These are phyloP conservation scores for Tanaodytes sp. DNA, from an alignment of 2,888 invertebrate genomes.

Conservation along the genomic window DNA sequence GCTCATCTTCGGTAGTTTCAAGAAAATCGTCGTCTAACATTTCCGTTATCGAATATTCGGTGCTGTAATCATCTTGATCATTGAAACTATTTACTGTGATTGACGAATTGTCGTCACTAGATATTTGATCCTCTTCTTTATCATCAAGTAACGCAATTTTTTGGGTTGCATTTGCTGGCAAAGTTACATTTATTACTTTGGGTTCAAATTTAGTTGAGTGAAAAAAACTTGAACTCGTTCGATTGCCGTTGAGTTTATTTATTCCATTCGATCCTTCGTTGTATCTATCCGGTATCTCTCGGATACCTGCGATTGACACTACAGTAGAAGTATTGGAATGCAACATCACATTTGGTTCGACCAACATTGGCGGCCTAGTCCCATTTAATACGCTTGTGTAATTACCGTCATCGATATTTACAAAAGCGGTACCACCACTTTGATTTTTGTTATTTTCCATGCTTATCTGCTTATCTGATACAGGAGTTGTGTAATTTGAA, in stretches of 20 bases:
- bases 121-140: constrained; percentile 52
- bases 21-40: constrained; percentile 61
- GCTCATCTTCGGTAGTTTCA: constrained; percentile 62
- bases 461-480: constrained; percentile 20
- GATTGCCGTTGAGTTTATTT: no score
- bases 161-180: no score
- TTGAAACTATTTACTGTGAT: constrained; percentile 40
- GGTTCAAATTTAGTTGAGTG: no score
- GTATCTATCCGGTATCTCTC: no score
- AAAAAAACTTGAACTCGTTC: no score
- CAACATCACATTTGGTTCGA: constrained; percentile 55
- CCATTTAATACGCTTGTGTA: constrained; percentile 12
- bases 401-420: no score
- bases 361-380: constrained; percentile 11
- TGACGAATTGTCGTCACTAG: constrained; percentile 54
- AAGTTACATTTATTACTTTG: no score
- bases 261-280: no score
- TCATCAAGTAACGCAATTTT: constrained; percentile 25
- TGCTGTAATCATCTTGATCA: constrained; percentile 55
- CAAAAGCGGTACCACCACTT: neutral
- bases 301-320: no score
- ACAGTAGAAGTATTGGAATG: constrained; percentile 50
- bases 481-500: constrained; percentile 64
- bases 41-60: constrained; percentile 53
- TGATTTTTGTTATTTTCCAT: constrained; percentile 7